Evolutionary conservation across 2,888 invertebrate genomes (phyloP), one percentile per base, ranked within the genome.

Genomic region (Fragum whitleyi): DNA sequence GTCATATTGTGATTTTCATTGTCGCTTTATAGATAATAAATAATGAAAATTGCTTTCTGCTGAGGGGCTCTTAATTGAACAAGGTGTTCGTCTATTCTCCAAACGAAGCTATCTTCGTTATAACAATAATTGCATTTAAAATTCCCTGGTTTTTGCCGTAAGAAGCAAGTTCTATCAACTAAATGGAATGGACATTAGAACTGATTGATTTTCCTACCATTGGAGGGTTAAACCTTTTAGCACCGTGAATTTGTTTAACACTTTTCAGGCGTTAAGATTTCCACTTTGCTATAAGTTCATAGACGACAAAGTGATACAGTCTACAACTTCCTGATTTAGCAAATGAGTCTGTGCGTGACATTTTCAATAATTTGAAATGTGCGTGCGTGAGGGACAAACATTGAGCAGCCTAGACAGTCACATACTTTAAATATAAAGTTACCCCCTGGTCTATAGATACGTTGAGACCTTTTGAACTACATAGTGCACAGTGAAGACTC

Each of bases 1-100:
- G 65, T 65, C 65, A 29, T 42, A n/a, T 42, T 42, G 65, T 29
- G 65, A 65, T 65, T 65, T 65, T 65, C 65, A 65, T 39, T 36
- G 65, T 9, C 21, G 26, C 65, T 39, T 65, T 21, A 65, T 61
- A 61, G 61, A 61, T 32, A 32, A 28, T 32, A 61, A 61, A 61
- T 61, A 61, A 61, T 61, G 61, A 32, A 19, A 29, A 61, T 61
- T 61, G 61, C 32, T 61, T 32, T 61, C 61, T 29, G 61, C 32
- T n/a, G 32, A 32, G 61, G 61, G 29, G 61, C n/a, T 32, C 32
- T 61, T 32, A 29, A 61, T 57, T 26, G 57, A 57, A 21, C 21
- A 57, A 26, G 57, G 21, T 57, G 57, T 6, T 26, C n/a, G 26
- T 57, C 11, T 19, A n/a, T 3, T 57, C 47, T 57, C 57, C 5